A percentile compares a stretch with the other conserved stretches of the same genome.
Conservation (phyloP, 1,140 invertebrate genomes). For the Brachionus sp. region DNA sequence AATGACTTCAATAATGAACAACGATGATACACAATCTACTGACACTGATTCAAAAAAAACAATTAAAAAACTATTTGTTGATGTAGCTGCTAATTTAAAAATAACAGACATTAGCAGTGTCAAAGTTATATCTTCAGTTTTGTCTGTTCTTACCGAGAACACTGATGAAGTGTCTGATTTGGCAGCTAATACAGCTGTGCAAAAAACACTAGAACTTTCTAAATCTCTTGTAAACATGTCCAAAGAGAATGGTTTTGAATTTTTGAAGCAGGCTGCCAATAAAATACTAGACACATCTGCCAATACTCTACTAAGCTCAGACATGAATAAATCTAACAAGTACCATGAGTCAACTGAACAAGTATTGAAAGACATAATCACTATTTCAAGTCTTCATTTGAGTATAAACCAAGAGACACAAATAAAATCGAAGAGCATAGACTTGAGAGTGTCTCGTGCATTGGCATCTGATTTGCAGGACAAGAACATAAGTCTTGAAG, state of each 20-base stretch:
- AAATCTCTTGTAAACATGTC: neutral
- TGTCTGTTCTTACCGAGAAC: conserved; percentile 15
- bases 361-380: neutral
- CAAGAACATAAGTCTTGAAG: neutral
- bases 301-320: neutral
- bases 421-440: neutral
- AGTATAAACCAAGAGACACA: neutral
- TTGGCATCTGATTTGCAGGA: neutral
- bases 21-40: neutral
- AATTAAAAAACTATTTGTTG: neutral
- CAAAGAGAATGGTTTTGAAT: neutral
- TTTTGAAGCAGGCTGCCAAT: conserved; percentile 1
- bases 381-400: neutral
- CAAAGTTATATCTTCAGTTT: conserved; percentile 9
- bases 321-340: neutral
- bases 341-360: neutral
- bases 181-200: neutral
- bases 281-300: conserved; percentile 7
- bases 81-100: neutral
- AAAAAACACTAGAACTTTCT: neutral
- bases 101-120: neutral
- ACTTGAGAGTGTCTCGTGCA: neutral
- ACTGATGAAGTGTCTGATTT: neutral
- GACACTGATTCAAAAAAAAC: neutral
- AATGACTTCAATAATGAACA: neutral